phyloP scores from a whole-genome alignment of 2,113 vertebrate species.

The Myotis brandtii region DNA sequence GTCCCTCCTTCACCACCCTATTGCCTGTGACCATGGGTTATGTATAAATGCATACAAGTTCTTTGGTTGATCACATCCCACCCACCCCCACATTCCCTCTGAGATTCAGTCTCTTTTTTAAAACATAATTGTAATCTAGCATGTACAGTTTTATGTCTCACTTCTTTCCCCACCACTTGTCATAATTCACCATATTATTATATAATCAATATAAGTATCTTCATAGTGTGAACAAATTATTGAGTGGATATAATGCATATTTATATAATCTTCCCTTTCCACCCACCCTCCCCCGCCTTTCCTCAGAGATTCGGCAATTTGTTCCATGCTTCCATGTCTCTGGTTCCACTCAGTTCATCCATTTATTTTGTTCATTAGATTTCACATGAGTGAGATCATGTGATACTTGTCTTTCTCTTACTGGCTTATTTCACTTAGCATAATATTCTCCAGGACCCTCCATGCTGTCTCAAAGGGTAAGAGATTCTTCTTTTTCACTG shows the following conservation, averaged over 20 bases:
- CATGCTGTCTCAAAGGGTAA: too few species aligned
- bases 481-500: too few species aligned
- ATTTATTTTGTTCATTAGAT: too few species aligned
- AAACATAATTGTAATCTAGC: slow-evolving; percentile 8
- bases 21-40: background rate
- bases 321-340: too few species aligned
- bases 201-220: slow-evolving; percentile 6
- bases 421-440: too few species aligned
- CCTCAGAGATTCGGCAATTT: too few species aligned
- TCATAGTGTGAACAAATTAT: slow-evolving; percentile 4
- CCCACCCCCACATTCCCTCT: too few species aligned
- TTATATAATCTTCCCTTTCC: background rate
- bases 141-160: slow-evolving; percentile 11
- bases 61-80: background rate
- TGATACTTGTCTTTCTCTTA: too few species aligned
- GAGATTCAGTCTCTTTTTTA: background rate
- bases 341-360: too few species aligned
- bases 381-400: too few species aligned
- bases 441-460: too few species aligned
- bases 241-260: slow-evolving; percentile 29
- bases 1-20: too few species aligned
- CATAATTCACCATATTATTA: slow-evolving; percentile 17
- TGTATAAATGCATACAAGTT: background rate
- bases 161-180: background rate
- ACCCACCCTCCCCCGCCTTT: background rate